Evolutionary conservation across 2,113 vertebrate species (phyloP).

Genomic region (Pluvianellus socialis): DNA sequence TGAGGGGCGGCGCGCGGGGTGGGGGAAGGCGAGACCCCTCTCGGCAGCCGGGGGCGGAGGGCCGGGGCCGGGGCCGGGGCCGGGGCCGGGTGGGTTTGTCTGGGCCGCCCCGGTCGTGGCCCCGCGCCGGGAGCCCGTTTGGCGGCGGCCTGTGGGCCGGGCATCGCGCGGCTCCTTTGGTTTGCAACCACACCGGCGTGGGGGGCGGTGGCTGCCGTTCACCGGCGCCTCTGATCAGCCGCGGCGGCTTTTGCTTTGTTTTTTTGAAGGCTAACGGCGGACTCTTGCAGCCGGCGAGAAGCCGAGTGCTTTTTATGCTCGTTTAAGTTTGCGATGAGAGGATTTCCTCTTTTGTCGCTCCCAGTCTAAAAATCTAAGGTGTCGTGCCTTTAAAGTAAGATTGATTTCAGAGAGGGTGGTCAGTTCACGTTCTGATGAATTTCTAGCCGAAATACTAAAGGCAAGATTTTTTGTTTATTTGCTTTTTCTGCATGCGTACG

Average conservation of each 20-base stretch:
- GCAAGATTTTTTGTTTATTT: no score
- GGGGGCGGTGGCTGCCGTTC: background rate
- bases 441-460: background rate
- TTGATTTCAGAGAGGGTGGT: background rate
- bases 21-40: background rate
- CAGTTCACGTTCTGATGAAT: background rate
- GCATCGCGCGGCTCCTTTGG: background rate
- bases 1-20: background rate
- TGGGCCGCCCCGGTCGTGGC: background rate
- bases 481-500: accelerated
- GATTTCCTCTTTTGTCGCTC: background rate
- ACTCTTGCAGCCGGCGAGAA: background rate
- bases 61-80: no score
- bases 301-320: accelerated
- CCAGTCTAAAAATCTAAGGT: background rate
- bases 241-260: accelerated
- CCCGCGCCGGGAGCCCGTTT: no score
- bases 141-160: background rate
- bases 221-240: background rate
- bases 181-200: background rate
- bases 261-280: background rate
- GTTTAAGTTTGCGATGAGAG: background rate
- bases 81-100: background rate
- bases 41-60: background rate
- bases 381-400: no score